Percentiles rank a stretch among this genome's conserved stretches.
Evolutionary conservation across 2,888 invertebrate genomes (phyloP).

Genomic region (Drosophila pegasa): DNA sequence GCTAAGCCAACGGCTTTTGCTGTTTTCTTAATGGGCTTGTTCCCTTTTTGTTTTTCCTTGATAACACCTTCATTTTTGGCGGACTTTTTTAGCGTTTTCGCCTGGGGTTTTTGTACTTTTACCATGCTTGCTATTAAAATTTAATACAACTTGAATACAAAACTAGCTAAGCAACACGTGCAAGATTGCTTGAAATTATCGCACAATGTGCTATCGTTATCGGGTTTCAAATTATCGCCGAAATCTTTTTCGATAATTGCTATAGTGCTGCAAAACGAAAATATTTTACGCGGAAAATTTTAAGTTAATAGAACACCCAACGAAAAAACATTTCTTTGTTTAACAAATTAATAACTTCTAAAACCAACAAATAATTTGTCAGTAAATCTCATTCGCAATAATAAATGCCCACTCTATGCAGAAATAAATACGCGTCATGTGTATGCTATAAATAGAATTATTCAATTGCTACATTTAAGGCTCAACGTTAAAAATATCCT

Average conservation of each 20-base stretch:
- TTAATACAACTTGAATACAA: slow-evolving; percentile 37
- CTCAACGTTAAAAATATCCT: not conserved
- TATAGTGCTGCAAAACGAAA: slow-evolving; percentile 36
- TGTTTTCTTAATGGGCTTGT: slow-evolving; percentile 33
- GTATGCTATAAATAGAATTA: not conserved
- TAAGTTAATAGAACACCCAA: not conserved
- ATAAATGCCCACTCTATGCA: not conserved
- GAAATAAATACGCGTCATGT: not conserved
- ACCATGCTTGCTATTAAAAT: slow-evolving; percentile 55
- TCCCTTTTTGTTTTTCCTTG: slow-evolving; percentile 48
- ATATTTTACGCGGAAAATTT: not conserved
- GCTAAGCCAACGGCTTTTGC: slow-evolving; percentile 2
- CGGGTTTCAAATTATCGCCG: slow-evolving; percentile 5
- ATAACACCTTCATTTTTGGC: slow-evolving; percentile 38
- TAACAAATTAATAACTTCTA: not conserved
- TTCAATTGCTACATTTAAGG: not conserved
- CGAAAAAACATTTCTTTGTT: not conserved
- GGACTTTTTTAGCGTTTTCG: slow-evolving; percentile 61
- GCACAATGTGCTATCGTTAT: slow-evolving; percentile 12
- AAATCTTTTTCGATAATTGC: not conserved
- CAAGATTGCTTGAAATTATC: slow-evolving; percentile 33
- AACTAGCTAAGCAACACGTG: slow-evolving; percentile 60
- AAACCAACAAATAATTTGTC: not conserved
- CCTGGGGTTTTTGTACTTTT: slow-evolving; percentile 66
- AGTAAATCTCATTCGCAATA: not conserved